Conservation (phyloP, 23 tunicate genomes). For the Botrylloides violaceus region DNA sequence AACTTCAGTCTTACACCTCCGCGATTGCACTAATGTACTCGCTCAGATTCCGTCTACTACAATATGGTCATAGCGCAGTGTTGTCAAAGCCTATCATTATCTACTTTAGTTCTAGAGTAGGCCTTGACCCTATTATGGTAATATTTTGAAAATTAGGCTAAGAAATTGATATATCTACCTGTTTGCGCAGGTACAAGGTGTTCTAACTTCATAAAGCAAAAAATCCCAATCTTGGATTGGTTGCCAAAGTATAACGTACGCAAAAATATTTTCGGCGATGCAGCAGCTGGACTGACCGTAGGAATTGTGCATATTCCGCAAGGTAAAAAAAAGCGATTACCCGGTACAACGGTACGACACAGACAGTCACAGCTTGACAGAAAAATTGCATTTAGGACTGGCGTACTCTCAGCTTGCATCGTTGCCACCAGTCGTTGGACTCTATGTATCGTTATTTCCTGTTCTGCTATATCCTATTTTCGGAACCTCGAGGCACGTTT, state of each 20-base stretch:
- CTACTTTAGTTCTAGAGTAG: too few species aligned
- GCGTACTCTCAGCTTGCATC: conserved; percentile 16
- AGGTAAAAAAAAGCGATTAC: conserved; percentile 26
- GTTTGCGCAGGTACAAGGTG: too few species aligned
- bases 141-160: too few species aligned
- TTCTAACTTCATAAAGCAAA: background rate
- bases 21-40: too few species aligned
- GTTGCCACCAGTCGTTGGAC: conserved; percentile 19
- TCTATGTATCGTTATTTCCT: conserved; percentile 23
- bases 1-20: too few species aligned
- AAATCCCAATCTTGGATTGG: conserved; percentile 1
- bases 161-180: too few species aligned
- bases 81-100: too few species aligned
- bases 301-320: conserved; percentile 88
- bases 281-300: conserved; percentile 68
- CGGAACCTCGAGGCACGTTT: conserved; percentile 8
- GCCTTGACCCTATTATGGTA: too few species aligned
- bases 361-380: background rate
- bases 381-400: conserved; percentile 21
- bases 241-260: conserved; percentile 13
- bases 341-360: background rate
- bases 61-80: too few species aligned
- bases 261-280: conserved; percentile 41
- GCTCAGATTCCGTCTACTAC: too few species aligned
- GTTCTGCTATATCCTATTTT: conserved; percentile 10